Percentiles rank a stretch among this genome's conserved stretches.
These are phyloP conservation scores for Acleris literana DNA, from an alignment of 2,888 invertebrate genomes.

Conservation along the genomic window DNA sequence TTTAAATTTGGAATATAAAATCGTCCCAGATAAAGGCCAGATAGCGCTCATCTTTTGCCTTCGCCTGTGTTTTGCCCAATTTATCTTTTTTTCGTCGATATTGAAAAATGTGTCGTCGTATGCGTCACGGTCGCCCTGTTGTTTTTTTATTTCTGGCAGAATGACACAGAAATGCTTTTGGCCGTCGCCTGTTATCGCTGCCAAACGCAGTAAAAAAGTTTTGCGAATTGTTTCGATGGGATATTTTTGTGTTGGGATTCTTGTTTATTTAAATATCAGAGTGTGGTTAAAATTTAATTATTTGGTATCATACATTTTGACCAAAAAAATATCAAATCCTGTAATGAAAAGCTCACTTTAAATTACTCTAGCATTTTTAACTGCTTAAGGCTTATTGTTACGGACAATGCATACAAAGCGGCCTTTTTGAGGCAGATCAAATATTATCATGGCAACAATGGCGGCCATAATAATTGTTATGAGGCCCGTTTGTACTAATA, in stretches of 20 bases:
- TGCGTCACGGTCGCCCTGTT: slow-evolving; percentile 63
- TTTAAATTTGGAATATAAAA: slow-evolving; percentile 34
- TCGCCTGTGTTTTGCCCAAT: slow-evolving; percentile 52
- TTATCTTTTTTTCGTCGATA: slow-evolving; percentile 51
- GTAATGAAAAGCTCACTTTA: slow-evolving; percentile 12
- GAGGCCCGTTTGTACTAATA: slow-evolving; percentile 61
- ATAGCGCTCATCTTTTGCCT: slow-evolving; percentile 49
- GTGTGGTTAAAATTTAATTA: neutral
- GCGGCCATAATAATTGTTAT: slow-evolving; percentile 51
- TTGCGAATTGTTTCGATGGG: slow-evolving; percentile 52
- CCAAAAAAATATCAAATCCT: too few relatives aligned
- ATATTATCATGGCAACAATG: slow-evolving; percentile 59
- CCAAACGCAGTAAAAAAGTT: slow-evolving; percentile 59
- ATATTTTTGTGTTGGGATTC: slow-evolving; percentile 71
- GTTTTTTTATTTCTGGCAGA: slow-evolving; percentile 55
- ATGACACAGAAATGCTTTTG: slow-evolving; percentile 82
- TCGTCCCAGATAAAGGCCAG: slow-evolving; percentile 49
- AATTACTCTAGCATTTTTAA: slow-evolving; percentile 26
- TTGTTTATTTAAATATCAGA: slow-evolving; percentile 41
- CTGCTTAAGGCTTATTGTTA: slow-evolving; percentile 26
- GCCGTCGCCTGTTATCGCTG: slow-evolving; percentile 72
- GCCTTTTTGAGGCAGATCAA: slow-evolving; percentile 58
- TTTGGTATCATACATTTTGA: neutral
- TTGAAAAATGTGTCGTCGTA: slow-evolving; percentile 75
- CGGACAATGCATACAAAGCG: slow-evolving; percentile 45